These are phyloP conservation scores for Dicroscelio sp. DNA, from an alignment of 2,888 invertebrate species.

Conservation along the genomic window DNA sequence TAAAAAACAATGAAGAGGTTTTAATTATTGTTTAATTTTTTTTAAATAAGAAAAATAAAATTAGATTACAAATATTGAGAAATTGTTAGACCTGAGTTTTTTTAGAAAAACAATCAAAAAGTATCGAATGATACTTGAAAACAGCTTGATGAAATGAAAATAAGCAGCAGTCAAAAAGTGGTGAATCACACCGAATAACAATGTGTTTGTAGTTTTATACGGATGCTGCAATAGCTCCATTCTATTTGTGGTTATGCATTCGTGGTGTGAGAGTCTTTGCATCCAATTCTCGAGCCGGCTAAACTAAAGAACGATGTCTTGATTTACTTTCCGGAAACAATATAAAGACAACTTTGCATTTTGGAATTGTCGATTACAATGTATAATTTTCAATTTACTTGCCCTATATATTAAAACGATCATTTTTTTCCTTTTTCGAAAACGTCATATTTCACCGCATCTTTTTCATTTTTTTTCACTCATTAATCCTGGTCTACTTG, in stretches of 20 bases:
- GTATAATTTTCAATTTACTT: background rate
- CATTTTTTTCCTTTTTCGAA: background rate
- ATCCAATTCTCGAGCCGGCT: conserved; percentile 40
- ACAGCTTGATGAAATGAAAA: conserved; percentile 47
- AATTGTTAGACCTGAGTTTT: too few relatives aligned
- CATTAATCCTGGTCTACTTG: too few relatives aligned
- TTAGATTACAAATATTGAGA: too few relatives aligned
- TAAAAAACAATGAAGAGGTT: too few relatives aligned
- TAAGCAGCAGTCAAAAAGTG: conserved; percentile 54
- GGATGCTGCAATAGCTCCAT: conserved; percentile 73
- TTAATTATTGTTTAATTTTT: too few relatives aligned
- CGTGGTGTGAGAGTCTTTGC: conserved; percentile 56
- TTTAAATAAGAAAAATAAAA: too few relatives aligned
- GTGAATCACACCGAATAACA: conserved; percentile 66
- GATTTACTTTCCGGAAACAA: conserved; percentile 55
- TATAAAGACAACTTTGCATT: too few relatives aligned
- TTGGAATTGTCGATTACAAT: background rate
- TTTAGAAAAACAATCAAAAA: too few relatives aligned
- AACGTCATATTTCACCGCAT: too few relatives aligned
- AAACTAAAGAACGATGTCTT: conserved; percentile 47
- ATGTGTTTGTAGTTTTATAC: conserved; percentile 63
- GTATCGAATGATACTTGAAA: background rate
- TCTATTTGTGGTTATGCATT: conserved; percentile 76
- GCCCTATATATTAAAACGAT: background rate
- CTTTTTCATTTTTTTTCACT: too few relatives aligned